Base-by-base conservation (phyloP, 2,113 vertebrate genomes). In the Greenwoodochromis staneri region DNA sequence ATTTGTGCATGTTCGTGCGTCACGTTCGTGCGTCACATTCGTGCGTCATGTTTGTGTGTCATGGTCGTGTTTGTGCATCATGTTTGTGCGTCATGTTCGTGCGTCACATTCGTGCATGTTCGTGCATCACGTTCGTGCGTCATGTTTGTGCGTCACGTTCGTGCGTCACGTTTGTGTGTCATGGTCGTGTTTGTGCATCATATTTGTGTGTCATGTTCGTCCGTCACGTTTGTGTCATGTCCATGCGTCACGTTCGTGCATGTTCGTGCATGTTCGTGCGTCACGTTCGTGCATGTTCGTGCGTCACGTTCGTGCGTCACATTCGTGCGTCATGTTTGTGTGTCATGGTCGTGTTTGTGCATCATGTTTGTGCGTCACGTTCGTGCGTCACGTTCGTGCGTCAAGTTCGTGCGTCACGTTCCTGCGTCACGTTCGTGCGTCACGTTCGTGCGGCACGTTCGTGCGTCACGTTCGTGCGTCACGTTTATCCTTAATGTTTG, bases 391-490 rank as follows among this genome's bases (percentile, higher is more conserved):
- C 0, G 3, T 45, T 8, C 1, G 2, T 47, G 45, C 0, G 0
- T 16, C 8, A 49, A 0, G 16, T 9, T 19, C 0, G 47, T 17
- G 45, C 1, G 1, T 47, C 14, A n/a, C 0, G 8, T n/a, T 17
- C 0, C 1, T 17, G 7, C 0, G 4, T 47, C 12, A 17, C 0
- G 3, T 45, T 14, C 0, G 36, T 38, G 36, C 1, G 24, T 24
- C 31, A 31, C 0, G 0, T 11, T 0, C 0, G 17, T 1, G 49
- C 1, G 4, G 9, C 17, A 3, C 0, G 1, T 51, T 0, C 0
- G 5, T 7, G 53, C 5, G 2, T n/a, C 19, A 10, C 0, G 8
- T n/a, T 2, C 0, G 49, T 51, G 17, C 2, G 6, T 12, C 12
- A 7, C 29, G 51, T 54, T 45, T 29, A 9, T 59, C 5, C 27